Percentiles rank a stretch among this genome's conserved stretches.
phyloP scores from a whole-genome alignment of 2,888 invertebrate genomes.

The Oconnorella tubifera region DNA sequence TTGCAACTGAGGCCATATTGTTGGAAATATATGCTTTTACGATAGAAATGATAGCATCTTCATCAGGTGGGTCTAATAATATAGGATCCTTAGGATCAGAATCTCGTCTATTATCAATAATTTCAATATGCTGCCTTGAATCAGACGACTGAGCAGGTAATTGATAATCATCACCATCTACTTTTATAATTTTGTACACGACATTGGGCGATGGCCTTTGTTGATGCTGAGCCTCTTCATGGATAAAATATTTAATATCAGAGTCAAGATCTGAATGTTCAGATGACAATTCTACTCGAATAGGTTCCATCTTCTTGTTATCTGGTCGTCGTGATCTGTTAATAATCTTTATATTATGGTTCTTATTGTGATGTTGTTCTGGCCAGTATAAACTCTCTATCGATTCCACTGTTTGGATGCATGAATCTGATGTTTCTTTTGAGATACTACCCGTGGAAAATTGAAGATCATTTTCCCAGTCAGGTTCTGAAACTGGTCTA shows the following conservation, averaged over 20 bases:
- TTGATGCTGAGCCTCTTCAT: not conserved
- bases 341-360: too few relatives aligned
- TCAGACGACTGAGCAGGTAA: not conserved
- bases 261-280: too few relatives aligned
- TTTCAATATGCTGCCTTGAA: not conserved
- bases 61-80: not conserved
- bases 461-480: not conserved
- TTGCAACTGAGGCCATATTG: not conserved
- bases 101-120: not conserved
- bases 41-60: not conserved
- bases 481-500: not conserved
- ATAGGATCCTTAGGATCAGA: not conserved
- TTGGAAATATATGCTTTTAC: not conserved
- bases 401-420: not conserved
- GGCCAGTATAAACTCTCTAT: not conserved
- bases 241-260: too few relatives aligned
- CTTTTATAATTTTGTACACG: not conserved
- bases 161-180: not conserved
- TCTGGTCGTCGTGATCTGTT: not conserved
- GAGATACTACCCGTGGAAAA: not conserved
- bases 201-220: not conserved
- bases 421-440: not conserved
- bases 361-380: not conserved
- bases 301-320: too few relatives aligned
- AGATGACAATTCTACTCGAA: too few relatives aligned